Base-by-base conservation (phyloP, 2,888 invertebrate species). In the Stegophylla sp. region DNA sequence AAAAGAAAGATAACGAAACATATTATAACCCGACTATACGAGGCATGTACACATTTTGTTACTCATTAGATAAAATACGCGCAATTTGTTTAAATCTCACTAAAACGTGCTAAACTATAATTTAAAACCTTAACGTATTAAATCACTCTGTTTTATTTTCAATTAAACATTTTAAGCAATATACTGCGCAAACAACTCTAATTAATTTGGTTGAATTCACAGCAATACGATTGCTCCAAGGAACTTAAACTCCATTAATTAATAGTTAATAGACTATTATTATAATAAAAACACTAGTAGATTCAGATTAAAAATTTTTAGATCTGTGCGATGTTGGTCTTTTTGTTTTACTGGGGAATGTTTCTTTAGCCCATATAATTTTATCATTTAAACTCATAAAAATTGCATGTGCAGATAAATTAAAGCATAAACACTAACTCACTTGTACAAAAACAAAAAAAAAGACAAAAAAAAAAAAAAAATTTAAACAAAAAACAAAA, bases 161-260 rank as follows among this genome's bases (percentile, higher is more conserved):
- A 59, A 67, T 66, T 26, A 56, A 56, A 76, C 61, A 59, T 15
- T 69, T 20, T 71, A 79, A 71, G 69, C 51, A 69, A 79, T 61
- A 64, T 12, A 69, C 67, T n/a, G 79, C 28, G 77, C 79, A 71
- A 71, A 79, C 79, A 71, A 77, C 67, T 67, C 53, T 69, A 67
- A 77, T 67, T 12, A 15, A 43, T 79, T 79, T 79, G 71, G 79
- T 79, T 23, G 77, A 67, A 69, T 67, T 77, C 79, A 79, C 79
- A 79, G 79, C 69, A 79, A 79, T 41, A 34, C 61, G 69, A 79
- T 79, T 79, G 79, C 79, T 79, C 79, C 34, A 71, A 79, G 79
- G 79, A 79, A 79, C 79, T 79, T 79, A 79, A 79, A 79, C 69
- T 71, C 79, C 79, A 79, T 79, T 77, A 76, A 69, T 43, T 66